These are phyloP conservation scores for Neria commutata DNA, from an alignment of 2,888 invertebrate genomes.

Conservation along the genomic window DNA sequence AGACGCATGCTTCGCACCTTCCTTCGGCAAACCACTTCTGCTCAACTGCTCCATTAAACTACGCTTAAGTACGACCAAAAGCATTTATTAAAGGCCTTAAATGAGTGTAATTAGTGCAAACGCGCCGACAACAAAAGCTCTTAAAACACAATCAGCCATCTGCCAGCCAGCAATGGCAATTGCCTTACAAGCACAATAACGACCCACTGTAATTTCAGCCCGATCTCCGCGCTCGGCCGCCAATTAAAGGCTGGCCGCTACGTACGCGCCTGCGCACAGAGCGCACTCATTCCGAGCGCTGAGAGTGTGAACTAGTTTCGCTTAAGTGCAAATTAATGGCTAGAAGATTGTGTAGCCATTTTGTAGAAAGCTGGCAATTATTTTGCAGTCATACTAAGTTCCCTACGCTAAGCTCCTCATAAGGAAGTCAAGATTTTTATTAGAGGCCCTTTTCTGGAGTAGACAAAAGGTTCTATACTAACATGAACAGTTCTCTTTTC, in stretches of 20 bases:
- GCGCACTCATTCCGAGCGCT: background rate
- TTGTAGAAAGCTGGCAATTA: constrained; percentile 22
- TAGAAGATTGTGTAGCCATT: background rate
- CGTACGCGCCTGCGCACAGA: background rate
- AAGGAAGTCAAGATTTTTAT: too few species aligned
- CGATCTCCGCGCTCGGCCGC: background rate
- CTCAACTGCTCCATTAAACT: constrained; percentile 1
- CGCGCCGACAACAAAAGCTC: constrained; percentile 4
- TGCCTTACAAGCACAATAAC: too few species aligned
- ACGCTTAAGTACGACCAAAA: background rate
- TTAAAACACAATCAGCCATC: constrained; percentile 15
- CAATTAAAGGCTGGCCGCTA: background rate
- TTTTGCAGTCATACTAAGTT: constrained; percentile 18
- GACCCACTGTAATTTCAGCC: too few species aligned
- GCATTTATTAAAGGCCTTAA: too few species aligned
- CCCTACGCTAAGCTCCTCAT: too few species aligned
- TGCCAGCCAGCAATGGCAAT: too few species aligned
- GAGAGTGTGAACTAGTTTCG: constrained; percentile 4
- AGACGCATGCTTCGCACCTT: too few species aligned
- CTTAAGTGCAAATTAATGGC: constrained; percentile 7
- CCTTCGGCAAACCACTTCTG: too few species aligned
- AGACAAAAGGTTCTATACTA: too few species aligned
- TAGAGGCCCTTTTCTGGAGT: too few species aligned
- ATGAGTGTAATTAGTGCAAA: constrained; percentile 22
- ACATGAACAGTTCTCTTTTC: too few species aligned